Evolutionary conservation across 1,140 invertebrate genomes (phyloP).

Genomic region (Lycorma delicatula): DNA sequence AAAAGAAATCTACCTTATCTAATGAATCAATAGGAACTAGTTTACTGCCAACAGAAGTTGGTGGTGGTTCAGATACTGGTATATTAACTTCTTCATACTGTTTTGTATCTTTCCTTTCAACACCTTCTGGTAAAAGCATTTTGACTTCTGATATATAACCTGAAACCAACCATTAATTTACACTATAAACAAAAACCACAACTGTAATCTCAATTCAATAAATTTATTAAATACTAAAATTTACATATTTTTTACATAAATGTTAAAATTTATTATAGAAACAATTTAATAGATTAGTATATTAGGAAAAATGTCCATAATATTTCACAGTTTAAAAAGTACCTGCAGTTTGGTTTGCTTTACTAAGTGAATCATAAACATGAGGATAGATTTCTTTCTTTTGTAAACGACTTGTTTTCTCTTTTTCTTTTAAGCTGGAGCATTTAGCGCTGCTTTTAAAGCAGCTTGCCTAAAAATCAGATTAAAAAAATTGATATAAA

Average conservation of each 20-base stretch:
- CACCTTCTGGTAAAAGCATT: slow-evolving; percentile 68
- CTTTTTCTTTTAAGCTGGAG: slow-evolving; percentile 21
- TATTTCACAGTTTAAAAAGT: slow-evolving; percentile 1
- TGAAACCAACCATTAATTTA: slow-evolving; percentile 31
- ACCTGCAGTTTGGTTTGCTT: slow-evolving; percentile 56
- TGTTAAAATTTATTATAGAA: not conserved
- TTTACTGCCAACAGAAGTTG: slow-evolving; percentile 56
- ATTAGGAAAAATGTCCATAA: not conserved
- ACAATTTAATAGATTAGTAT: not conserved
- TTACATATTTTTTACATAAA: slow-evolving; percentile 2
- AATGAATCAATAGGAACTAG: slow-evolving; percentile 60
- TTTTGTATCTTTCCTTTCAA: slow-evolving; percentile 56
- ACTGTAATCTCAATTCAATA: not conserved
- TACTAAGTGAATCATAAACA: slow-evolving; percentile 69
- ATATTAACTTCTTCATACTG: slow-evolving; percentile 83
- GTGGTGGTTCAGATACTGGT: slow-evolving; percentile 58
- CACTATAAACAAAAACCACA: not conserved
- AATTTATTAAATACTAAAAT: slow-evolving; percentile 10
- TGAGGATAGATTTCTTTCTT: slow-evolving; percentile 62
- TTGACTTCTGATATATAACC: slow-evolving; percentile 73
- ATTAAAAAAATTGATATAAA: too few species aligned
- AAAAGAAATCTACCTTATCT: slow-evolving; percentile 62
- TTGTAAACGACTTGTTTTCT: slow-evolving; percentile 36
- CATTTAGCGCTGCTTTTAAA: slow-evolving; percentile 30
- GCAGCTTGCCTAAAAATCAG: slow-evolving; percentile 44